These are phyloP conservation scores for Eidolon dupreanum DNA, from an alignment of 2,797 vertebrate genomes.

Conservation along the genomic window DNA sequence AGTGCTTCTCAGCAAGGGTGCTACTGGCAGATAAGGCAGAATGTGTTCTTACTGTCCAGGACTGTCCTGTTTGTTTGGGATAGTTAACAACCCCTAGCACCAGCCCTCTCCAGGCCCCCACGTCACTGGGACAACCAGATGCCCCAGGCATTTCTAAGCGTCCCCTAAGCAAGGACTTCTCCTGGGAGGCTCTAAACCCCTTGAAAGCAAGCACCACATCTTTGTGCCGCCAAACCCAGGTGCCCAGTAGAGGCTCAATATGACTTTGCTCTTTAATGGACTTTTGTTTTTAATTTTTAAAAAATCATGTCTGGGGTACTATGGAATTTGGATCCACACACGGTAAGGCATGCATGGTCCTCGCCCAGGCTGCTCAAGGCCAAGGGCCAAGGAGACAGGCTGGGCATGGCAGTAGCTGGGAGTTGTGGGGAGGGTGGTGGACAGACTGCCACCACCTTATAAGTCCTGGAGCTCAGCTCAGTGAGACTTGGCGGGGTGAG, in stretches of 20 bases:
- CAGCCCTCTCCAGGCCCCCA: accelerated
- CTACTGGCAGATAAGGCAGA: not conserved
- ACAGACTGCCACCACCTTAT: not conserved
- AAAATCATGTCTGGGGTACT: not conserved
- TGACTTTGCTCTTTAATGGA: not conserved
- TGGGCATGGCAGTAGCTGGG: too few species aligned
- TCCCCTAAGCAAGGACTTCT: not conserved
- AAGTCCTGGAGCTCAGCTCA: not conserved
- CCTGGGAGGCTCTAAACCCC: not conserved
- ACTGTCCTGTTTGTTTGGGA: too few species aligned
- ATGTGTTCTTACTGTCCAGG: not conserved
- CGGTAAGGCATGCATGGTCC: accelerated
- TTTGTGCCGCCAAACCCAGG: not conserved
- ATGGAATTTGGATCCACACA: not conserved
- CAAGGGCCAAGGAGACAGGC: not conserved
- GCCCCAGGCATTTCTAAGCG: slow-evolving; percentile 11
- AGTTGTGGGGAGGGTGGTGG: too few species aligned
- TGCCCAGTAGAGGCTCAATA: not conserved
- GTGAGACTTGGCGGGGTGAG: not conserved
- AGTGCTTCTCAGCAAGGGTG: not conserved
- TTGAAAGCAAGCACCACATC: not conserved
- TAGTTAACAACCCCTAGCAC: not conserved
- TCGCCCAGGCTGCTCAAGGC: not conserved
- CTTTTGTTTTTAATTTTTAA: not conserved
- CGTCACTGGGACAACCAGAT: not conserved